Base-by-base conservation (phyloP, 2,113 vertebrate species). In the Archocentrus centrarchus region DNA sequence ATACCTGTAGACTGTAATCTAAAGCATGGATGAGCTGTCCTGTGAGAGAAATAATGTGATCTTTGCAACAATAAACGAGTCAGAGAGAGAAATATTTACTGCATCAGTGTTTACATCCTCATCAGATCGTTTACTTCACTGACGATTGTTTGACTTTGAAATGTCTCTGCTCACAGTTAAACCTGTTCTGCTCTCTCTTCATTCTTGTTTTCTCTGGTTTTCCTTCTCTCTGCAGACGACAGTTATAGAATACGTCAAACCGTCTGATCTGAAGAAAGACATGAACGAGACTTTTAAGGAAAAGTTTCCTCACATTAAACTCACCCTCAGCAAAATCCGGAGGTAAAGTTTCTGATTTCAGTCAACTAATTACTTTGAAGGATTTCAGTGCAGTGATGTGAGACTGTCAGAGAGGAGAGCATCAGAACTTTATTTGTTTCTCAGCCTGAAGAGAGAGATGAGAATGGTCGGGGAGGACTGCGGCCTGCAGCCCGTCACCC, bases 231-330 rank as follows among this genome's bases (percentile, higher is more conserved):
- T 84, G 59, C 94, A 99, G 98, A 99, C 98, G 9, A 99, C 98
- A 0, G 97, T 99, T 27, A 99, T 99, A 35, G 98, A 99, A 87
- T 99, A 99, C 0, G 98, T 99, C 91, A 99, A 99, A 85, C 98
- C 98, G 0, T 97, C 98, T 0, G 98, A 99, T 92, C 96, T 99
- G 95, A 99, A 99, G 93, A 99, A 98, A 88, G 98, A 99, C 95
- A 99, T 99, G 98, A 99, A 99, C 5, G 98, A 99, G 95, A 99
- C 97, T 0, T 99, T 99, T 59, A 97, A 96, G 86, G 98, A 99
- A 88, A 99, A 99, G 94, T 99, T 98, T 91, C 98, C 98, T 32
- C 97, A 99, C 92, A 96, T 99, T 87, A 98, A 96, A 87, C 95
- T 99, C 86, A 99, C 98, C 0, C 92, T 99, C 89, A 99, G 98